Evolutionary conservation across 2,888 invertebrate species (phyloP), one percentile per base, ranked within the genome.

Genomic region (Elegia similella): DNA sequence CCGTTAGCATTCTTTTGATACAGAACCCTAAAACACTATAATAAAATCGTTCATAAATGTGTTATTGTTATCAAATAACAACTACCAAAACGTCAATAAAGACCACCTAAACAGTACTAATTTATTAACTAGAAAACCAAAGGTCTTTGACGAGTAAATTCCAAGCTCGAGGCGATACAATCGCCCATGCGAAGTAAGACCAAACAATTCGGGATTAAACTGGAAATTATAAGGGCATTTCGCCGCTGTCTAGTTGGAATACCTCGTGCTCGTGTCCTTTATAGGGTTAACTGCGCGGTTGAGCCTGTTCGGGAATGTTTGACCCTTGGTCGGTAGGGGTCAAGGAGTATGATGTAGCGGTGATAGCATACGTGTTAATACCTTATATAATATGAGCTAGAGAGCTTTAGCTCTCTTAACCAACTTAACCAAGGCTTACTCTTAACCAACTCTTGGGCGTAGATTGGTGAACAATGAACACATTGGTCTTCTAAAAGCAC

Each of bases 231-330:
- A 47, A 38, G 42, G 15, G 42, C 55, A 48, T 61, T 59, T 57
- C 42, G 29, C 23, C 38, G 55, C 42, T 13, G 16, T 29, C n/a
- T 44, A 12, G 34, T 32, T 44, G 32, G 32, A 58, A 56, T 58
- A 52, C 50, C 56, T 46, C 32, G 43, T 48, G 57, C 29, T 60
- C 50, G 17, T 47, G 55, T 58, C 57, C 56, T 57, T 52, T 62
- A 52, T 52, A 59, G 62, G 66, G 66, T 62, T 63, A 64, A 62
- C 59, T 62, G 57, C 47, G 63, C 47, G 60, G 62, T 60, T 62
- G 50, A 59, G 42, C 46, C 62, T 58, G 52, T 58, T 55, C 58
- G 58, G 54, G 58, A 59, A 56, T 62, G 56, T 64, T 64, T 64
- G 63, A 68, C 62, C 64, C 58, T 58, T 61, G 42, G 48, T 56